Percentiles rank a stretch among this genome's conserved stretches.
Conservation (phyloP, 1,140 invertebrate species). For the Nasonia giraulti region DNA sequence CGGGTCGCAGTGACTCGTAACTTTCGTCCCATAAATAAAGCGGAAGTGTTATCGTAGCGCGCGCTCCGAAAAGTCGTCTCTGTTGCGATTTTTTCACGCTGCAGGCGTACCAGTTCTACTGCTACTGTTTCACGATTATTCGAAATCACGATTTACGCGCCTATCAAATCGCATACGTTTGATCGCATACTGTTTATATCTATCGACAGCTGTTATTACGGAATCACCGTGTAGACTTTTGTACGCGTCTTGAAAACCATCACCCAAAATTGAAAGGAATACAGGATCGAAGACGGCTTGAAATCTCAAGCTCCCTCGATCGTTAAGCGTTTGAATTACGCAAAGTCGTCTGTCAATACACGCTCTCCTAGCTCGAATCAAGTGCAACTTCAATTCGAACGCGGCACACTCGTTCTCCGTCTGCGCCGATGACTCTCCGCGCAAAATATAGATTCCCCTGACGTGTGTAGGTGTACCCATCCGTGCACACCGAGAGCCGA, state of each 20-base stretch:
- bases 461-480: not conserved
- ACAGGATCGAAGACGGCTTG: no score
- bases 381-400: constrained; percentile 23
- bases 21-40: constrained; percentile 30
- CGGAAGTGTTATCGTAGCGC: constrained; percentile 9
- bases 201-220: not conserved
- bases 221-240: no score
- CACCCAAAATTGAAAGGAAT: no score
- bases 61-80: not conserved
- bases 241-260: no score
- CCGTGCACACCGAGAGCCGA: not conserved
- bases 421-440: not conserved
- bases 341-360: constrained; percentile 15
- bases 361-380: not conserved
- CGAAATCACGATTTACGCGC: not conserved
- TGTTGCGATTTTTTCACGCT: not conserved
- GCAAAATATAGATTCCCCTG: no score
- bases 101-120: not conserved
- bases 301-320: not conserved
- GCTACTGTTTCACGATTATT: not conserved
- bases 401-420: not conserved
- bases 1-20: constrained; percentile 22
- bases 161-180: not conserved
- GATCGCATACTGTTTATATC: not conserved
- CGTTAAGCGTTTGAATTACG: not conserved